Conservation (phyloP, 1,140 invertebrate genomes). For the Ridgeia piscesae region DNA sequence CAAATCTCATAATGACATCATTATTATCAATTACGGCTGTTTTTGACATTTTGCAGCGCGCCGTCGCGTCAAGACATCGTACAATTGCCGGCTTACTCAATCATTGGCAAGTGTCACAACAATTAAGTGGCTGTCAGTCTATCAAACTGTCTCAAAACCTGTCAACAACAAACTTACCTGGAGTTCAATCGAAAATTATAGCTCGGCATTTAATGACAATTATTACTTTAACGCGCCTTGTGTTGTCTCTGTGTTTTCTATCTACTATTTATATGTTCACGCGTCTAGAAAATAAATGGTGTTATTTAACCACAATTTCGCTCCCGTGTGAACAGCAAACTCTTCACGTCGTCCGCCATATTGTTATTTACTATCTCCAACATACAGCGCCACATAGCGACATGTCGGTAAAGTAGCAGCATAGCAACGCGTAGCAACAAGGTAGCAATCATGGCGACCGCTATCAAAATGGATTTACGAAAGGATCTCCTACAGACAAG, state of each 20-base stretch:
- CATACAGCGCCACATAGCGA: background rate
- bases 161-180: background rate
- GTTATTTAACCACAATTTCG: background rate
- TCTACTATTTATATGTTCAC: background rate
- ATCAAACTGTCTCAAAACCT: background rate
- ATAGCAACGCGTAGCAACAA: background rate
- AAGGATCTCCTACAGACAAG: constrained; percentile 44
- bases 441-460: background rate
- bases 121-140: background rate
- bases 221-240: background rate
- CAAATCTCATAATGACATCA: background rate
- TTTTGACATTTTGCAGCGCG: background rate
- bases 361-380: background rate
- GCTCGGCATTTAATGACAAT: background rate
- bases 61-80: background rate
- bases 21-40: background rate
- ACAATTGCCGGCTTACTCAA: background rate
- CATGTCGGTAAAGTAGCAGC: background rate
- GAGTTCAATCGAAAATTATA: background rate
- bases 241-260: background rate
- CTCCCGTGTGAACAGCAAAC: background rate
- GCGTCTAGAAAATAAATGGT: background rate
- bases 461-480: constrained; percentile 1
- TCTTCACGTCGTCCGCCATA: background rate
- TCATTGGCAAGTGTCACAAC: background rate